These are phyloP conservation scores for Pandemis heparana DNA, from an alignment of 2,888 invertebrate species.

Conservation along the genomic window DNA sequence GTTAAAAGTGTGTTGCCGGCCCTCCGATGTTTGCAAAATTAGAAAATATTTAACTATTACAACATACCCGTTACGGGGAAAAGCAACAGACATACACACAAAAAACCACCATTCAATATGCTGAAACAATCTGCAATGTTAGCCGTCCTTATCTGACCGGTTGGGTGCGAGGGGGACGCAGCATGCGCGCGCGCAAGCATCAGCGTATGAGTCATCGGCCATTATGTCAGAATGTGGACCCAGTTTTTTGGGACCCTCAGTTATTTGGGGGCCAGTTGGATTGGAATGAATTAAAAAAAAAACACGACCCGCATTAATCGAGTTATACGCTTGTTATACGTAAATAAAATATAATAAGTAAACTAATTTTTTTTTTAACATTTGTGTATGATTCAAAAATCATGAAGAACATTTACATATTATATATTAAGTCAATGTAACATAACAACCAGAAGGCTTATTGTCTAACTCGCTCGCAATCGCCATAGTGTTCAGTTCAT, in stretches of 20 bases:
- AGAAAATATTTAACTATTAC: neutral
- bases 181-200: neutral
- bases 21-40: no score
- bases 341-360: no score
- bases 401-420: no score
- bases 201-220: slow-evolving; percentile 47
- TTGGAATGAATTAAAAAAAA: neutral
- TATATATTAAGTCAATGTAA: no score
- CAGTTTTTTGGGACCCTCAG: slow-evolving; percentile 50
- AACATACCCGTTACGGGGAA: slow-evolving; percentile 4
- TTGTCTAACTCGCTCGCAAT: no score
- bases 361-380: no score
- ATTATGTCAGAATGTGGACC: slow-evolving; percentile 55
- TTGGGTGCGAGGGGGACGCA: neutral
- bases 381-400: no score
- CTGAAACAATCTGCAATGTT: slow-evolving; percentile 2
- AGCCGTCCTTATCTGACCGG: neutral
- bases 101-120: neutral
- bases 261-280: slow-evolving; percentile 47
- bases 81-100: neutral
- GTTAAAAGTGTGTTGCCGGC: no score
- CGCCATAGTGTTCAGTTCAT: no score
- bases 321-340: no score
- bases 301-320: no score
- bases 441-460: no score